A percentile compares a stretch with the other conserved stretches of the same genome.
These are phyloP conservation scores for Eilema caniola DNA, from an alignment of 2,888 invertebrate species.

Conservation along the genomic window DNA sequence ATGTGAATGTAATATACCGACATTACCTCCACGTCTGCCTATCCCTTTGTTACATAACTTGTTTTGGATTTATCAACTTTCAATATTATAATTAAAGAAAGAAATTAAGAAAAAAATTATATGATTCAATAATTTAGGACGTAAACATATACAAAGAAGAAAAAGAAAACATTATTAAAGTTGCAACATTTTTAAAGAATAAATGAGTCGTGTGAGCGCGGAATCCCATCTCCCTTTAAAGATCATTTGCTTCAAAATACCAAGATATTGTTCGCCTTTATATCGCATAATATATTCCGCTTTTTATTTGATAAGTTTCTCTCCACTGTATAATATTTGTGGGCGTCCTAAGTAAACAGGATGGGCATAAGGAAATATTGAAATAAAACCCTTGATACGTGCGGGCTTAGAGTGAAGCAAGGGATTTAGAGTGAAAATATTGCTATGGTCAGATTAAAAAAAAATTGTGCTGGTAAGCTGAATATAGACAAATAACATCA, in stretches of 20 bases:
- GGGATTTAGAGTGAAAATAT: neutral
- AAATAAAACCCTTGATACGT: neutral
- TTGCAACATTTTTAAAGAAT: neutral
- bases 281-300: neutral
- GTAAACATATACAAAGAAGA: neutral
- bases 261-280: neutral
- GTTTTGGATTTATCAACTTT: too few relatives aligned
- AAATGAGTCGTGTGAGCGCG: neutral
- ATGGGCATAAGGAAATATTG: neutral
- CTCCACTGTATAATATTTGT: neutral
- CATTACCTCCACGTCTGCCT: neutral
- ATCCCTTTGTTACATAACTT: neutral
- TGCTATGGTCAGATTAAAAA: too few relatives aligned
- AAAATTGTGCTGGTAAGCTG: too few relatives aligned
- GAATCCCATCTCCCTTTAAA: neutral
- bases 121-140: too few relatives aligned
- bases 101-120: too few relatives aligned
- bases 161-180: neutral
- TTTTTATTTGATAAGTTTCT: slow-evolving; percentile 3
- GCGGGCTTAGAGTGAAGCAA: neutral
- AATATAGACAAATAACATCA: neutral
- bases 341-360: slow-evolving; percentile 5
- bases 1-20: too few relatives aligned
- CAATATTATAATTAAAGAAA: too few relatives aligned
- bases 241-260: neutral